Percentiles rank a stretch among this genome's conserved stretches.
Evolutionary conservation across 2,797 vertebrate species (phyloP).

Genomic region (Monodelphis domestica): DNA sequence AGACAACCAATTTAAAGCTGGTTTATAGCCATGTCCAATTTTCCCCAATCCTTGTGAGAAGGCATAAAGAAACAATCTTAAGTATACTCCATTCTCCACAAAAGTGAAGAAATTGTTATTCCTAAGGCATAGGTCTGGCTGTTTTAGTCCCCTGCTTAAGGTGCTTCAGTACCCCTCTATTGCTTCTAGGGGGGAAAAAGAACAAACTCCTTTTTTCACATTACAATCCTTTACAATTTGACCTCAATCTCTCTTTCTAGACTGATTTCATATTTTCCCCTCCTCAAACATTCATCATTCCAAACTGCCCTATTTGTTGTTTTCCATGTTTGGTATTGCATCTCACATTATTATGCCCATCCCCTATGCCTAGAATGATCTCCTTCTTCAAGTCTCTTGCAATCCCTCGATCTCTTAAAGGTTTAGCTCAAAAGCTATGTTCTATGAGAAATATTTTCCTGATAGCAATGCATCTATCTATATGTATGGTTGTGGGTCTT

Average conservation of each 20-base stretch:
- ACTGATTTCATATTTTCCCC: neutral
- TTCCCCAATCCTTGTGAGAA: neutral
- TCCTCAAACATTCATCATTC: neutral
- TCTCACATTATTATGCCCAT: neutral
- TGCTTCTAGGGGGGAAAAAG: neutral
- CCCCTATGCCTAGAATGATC: neutral
- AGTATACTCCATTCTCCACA: neutral
- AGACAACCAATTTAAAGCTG: neutral
- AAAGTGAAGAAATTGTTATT: neutral
- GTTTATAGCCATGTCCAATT: neutral
- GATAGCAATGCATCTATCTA: neutral
- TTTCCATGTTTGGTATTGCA: neutral
- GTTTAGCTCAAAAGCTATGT: neutral
- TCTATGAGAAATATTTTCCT: neutral
- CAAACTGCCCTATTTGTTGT: neutral
- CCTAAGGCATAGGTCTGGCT: neutral
- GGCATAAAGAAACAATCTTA: neutral
- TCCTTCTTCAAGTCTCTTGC: neutral
- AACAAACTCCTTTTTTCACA: neutral
- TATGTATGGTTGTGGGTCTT: neutral
- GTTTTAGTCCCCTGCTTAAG: neutral
- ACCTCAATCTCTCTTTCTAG: neutral
- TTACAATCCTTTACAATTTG: neutral
- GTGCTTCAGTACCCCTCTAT: neutral
- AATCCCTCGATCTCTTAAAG: neutral